A percentile compares a stretch with the other conserved stretches of the same genome.
Evolutionary conservation across 2,797 vertebrate species (phyloP).

Genomic region (Alcedo atthis): DNA sequence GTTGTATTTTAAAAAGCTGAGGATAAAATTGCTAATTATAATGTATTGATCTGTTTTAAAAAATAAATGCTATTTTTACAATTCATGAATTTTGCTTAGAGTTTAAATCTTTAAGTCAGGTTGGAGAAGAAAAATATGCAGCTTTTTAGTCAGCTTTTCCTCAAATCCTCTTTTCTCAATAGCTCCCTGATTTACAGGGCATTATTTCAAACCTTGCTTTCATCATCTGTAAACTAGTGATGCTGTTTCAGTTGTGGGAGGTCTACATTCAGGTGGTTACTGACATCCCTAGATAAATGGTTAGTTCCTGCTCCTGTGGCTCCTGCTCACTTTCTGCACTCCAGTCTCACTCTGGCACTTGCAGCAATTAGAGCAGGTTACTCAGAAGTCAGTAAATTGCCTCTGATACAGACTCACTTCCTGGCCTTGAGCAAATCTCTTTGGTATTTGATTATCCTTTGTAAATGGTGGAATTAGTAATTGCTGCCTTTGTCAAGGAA

Average conservation of each 20-base stretch:
- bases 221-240: background rate
- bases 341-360: background rate
- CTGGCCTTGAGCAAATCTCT: slow-evolving; percentile 25
- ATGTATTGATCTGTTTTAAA: background rate
- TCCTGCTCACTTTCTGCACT: background rate
- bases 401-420: slow-evolving; percentile 15
- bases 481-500: slow-evolving; percentile 30
- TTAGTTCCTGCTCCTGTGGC: background rate
- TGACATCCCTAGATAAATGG: background rate
- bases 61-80: background rate
- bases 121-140: background rate
- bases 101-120: background rate
- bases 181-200: slow-evolving; percentile 6
- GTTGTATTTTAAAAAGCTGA: background rate
- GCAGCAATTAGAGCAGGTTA: slow-evolving; percentile 4
- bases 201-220: slow-evolving; percentile 44
- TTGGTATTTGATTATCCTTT: slow-evolving; percentile 50
- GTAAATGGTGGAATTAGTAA: slow-evolving; percentile 50
- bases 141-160: background rate
- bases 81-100: background rate
- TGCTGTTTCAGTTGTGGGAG: background rate
- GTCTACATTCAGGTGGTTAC: background rate
- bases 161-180: slow-evolving; percentile 30
- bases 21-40: background rate
- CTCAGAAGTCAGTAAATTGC: background rate